Evolutionary conservation across 2,113 vertebrate species (phyloP).

Genomic region (Pygoscelis adeliae): DNA sequence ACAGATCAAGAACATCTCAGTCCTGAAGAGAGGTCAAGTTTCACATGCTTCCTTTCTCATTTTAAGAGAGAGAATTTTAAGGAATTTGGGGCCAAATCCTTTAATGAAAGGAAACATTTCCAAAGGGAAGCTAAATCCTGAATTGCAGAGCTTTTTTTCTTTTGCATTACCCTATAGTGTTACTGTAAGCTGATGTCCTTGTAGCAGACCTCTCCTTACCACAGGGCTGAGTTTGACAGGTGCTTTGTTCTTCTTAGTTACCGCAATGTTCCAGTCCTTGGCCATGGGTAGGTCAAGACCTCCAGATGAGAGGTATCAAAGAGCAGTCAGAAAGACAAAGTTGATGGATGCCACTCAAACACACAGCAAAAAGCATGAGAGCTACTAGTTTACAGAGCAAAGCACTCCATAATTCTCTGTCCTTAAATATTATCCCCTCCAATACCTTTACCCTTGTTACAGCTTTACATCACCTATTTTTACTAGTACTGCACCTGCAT

Average conservation of each 20-base stretch:
- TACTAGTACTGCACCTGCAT: not conserved
- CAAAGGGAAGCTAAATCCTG: not conserved
- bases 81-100: not conserved
- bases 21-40: not conserved
- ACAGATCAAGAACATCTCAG: not conserved
- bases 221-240: not conserved
- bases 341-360: not conserved
- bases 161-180: not conserved
- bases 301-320: not conserved
- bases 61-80: not conserved
- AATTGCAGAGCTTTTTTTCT: not conserved
- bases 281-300: not conserved
- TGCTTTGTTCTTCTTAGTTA: not conserved
- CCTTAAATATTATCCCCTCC: not conserved
- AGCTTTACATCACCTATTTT: too few relatives aligned
- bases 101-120: not conserved
- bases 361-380: not conserved
- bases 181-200: not conserved
- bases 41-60: not conserved
- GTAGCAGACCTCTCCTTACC: not conserved
- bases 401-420: not conserved
- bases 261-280: not conserved
- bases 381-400: not conserved
- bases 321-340: not conserved
- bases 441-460: not conserved